Conservation (phyloP, 2,797 vertebrate species). For the Odontamblyopus lacepedii region DNA sequence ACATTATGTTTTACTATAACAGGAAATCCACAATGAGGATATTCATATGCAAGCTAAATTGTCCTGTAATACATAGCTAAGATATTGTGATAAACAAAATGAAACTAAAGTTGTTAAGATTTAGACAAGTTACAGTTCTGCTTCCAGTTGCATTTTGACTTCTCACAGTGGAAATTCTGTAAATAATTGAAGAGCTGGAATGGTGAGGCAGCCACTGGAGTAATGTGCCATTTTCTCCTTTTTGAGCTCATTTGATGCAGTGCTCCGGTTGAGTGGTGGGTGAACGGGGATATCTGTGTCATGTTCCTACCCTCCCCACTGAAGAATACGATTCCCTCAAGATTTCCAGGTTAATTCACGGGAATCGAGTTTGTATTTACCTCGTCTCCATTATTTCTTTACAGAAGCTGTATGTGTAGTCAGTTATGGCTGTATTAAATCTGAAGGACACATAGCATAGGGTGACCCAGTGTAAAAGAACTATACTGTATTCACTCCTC, state of each 20-base stretch:
- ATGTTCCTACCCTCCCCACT: conserved; percentile 39
- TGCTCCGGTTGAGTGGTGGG: conserved; percentile 30
- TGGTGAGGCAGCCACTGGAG: conserved; percentile 24
- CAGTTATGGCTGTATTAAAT: too few species aligned
- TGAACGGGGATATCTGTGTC: conserved; percentile 26
- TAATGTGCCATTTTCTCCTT: conserved; percentile 31
- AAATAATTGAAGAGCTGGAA: conserved; percentile 9
- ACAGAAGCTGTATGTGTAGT: neutral
- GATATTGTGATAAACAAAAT: neutral
- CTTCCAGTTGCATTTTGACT: neutral
- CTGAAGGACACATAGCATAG: conserved; percentile 39
- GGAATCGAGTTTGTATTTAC: conserved; percentile 7
- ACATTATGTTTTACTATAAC: too few species aligned
- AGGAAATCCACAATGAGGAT: neutral
- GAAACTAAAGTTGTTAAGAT: neutral
- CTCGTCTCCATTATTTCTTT: conserved; percentile 4
- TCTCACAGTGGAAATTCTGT: conserved; percentile 13
- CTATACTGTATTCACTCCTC: conserved; percentile 42
- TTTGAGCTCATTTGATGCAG: conserved; percentile 11
- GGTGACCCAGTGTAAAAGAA: conserved; percentile 50
- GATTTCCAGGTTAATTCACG: conserved; percentile 34
- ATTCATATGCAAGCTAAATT: too few species aligned
- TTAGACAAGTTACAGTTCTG: neutral
- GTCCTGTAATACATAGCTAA: neutral
- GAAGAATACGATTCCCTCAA: conserved; percentile 25